phyloP scores from a whole-genome alignment of 2,113 vertebrate species.

The Synchiropus splendidus region DNA sequence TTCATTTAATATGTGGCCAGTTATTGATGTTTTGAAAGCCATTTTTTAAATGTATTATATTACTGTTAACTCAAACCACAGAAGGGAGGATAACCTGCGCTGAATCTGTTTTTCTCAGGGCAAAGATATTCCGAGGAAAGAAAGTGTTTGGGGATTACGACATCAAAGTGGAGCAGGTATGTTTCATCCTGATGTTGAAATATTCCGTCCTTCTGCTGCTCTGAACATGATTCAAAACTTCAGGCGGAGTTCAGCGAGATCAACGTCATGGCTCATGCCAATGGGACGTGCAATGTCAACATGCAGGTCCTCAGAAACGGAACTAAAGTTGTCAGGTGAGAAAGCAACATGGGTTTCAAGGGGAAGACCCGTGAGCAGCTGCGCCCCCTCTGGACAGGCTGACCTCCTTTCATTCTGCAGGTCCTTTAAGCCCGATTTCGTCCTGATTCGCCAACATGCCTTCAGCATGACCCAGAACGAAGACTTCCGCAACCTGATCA shows the following conservation, averaged over 20 bases:
- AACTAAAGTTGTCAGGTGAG: conserved; percentile 81
- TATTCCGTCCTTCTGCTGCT: conserved; percentile 2
- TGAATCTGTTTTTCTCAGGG: conserved; percentile 68
- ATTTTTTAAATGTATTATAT: background rate
- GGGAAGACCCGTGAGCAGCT: too few species aligned
- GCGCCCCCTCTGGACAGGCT: background rate
- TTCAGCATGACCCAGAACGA: conserved; percentile 92
- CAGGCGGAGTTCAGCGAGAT: conserved; percentile 91
- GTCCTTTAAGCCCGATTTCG: conserved; percentile 90
- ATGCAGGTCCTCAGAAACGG: conserved; percentile 80
- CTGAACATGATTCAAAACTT: conserved; percentile 17
- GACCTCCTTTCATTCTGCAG: conserved; percentile 46
- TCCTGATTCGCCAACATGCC: conserved; percentile 89
- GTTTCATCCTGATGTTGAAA: conserved; percentile 3
- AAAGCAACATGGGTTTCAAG: conserved; percentile 1
- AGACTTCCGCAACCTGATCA: conserved; percentile 87
- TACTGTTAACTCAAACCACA: too few species aligned
- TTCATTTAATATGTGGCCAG: too few species aligned
- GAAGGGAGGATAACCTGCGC: too few species aligned
- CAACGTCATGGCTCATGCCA: conserved; percentile 83
- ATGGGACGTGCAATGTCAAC: conserved; percentile 81
- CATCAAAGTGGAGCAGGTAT: conserved; percentile 91
- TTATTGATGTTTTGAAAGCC: too few species aligned
- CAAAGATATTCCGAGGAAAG: conserved; percentile 87
- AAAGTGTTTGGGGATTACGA: conserved; percentile 88